Base-by-base conservation (phyloP, 2,113 vertebrate species). In the Tragelaphus strepsiceros region DNA sequence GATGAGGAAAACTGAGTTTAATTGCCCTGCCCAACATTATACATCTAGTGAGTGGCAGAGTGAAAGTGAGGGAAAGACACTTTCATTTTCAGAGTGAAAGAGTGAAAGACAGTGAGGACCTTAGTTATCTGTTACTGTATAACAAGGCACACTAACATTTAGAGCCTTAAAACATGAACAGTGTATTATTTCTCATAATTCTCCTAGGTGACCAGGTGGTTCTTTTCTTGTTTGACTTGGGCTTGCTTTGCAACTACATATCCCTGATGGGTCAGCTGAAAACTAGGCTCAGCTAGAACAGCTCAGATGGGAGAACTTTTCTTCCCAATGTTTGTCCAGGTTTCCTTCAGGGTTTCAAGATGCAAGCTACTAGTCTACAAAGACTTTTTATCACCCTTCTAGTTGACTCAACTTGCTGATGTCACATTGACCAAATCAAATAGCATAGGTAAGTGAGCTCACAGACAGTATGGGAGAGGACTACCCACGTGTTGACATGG, bases 1-100 rank as follows among this genome's bases (percentile, higher is more conserved):
- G n/a, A 74, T 46, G 12, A 90, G 6, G 19, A 87, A 93, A 92
- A 80, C 53, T 46, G n/a, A 54, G 9, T 74, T 88, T 83, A 61
- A 71, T n/a, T 62, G 6, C 46, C 19, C 49, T 84, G 3, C 11
- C 53, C 46, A 87, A 49, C 5, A 87, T 32, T 62, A 87, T 10
- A 0, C 10, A 43, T 1, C 4, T 51, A 64, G 3, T n/a, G 6
- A 88, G 13, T 53, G 58, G 17, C 24, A 90, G 64, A 88, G 6
- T 59, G 85, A 91, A 71, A 21, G n/a, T 71, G n/a, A 35, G 17
- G 35, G 17, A 35, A 35, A 35, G 64, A 21, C 17, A 35, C n/a
- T 11, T 71, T 71, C n/a, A 71, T 17, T 71, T 71, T 21, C n/a
- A 67, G 11, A 87, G 10, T 53, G 54, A 21, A 16, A 92, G 58